Conservation (phyloP, 2,797 vertebrate genomes). For the Parauchenoglanis punctatus region DNA sequence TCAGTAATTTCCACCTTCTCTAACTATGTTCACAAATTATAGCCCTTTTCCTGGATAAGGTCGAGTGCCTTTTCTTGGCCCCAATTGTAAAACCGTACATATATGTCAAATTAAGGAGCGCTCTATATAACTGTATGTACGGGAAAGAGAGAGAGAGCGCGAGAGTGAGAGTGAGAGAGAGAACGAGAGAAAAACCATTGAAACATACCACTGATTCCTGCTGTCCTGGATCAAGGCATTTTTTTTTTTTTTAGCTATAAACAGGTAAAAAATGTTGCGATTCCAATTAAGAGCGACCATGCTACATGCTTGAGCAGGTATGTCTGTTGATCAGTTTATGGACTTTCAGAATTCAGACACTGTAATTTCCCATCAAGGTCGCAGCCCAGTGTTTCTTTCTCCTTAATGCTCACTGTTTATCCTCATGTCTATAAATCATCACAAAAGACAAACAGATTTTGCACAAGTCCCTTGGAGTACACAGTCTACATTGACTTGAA, state of each 20-base stretch:
- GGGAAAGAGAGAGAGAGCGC: not conserved
- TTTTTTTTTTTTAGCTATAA: not conserved
- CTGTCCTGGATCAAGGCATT: not conserved
- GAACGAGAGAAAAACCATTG: not conserved
- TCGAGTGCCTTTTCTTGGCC: conserved; percentile 51
- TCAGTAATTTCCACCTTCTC: conserved; percentile 57
- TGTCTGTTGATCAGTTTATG: conserved; percentile 33
- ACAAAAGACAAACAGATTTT: conserved; percentile 30
- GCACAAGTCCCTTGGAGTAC: not conserved
- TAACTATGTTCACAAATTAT: conserved; percentile 56
- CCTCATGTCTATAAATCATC: conserved; percentile 44
- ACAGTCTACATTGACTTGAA: not conserved
- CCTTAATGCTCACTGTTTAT: conserved; percentile 52
- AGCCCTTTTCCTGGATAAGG: conserved; percentile 39
- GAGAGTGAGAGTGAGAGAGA: not conserved
- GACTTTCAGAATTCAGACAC: not conserved
- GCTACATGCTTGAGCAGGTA: conserved; percentile 54
- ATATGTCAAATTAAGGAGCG: not conserved
- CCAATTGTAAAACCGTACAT: not conserved
- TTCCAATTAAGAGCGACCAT: not conserved
- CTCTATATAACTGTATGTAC: not conserved
- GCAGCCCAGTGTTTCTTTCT: conserved; percentile 51
- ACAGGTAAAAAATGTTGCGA: not conserved
- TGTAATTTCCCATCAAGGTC: conserved; percentile 44
- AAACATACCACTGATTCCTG: not conserved